Evolutionary conservation across 2,888 invertebrate genomes (phyloP), one percentile per base, ranked within the genome.

Genomic region (Pristionchus exspectatus): DNA sequence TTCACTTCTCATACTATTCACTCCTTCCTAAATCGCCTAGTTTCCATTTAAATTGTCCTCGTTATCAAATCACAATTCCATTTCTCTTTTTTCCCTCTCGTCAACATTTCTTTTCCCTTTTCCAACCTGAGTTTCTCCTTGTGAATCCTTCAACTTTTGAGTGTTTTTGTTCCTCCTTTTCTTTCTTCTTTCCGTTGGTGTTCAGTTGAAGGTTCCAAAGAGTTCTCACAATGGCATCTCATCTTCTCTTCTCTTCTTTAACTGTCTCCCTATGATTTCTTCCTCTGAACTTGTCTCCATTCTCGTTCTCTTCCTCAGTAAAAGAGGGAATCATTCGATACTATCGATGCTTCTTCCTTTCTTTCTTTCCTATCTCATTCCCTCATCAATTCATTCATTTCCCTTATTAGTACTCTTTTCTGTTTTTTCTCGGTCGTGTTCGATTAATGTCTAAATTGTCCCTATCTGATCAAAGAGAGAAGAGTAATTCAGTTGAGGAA

Each of bases 11-110:
- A 21, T 5, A 16, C 69, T 9, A 14, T 69, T 69, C 69, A 27
- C 69, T 69, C 69, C 69, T 27, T 69, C 12, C 44, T 50, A 50
- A 50, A 50, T 50, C 44, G 44, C 9, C 44, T 50, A 50, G 44
- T 50, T 50, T 50, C 44, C 44, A 50, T 50, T 30, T n/a, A n/a
- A 69, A 27, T 69, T n/a, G 69, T 27, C 63, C 24, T 69, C 69
- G 69, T 69, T 69, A 69, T 69, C 69, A 69, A 69, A 69, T 69
- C 69, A 69, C 27, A 69, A 69, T 27, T 63, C 63, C 9, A n/a
- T 69, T 63, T 18, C 69, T 69, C 69, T 69, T 30, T 30, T n/a
- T 27, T 27, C 30, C 69, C 44, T 50, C 44, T 69, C 27, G 69
- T 27, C 69, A 69, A 69, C 69, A 69, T 69, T 69, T 50, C 44